Conservation (phyloP, 1,140 invertebrate species). For the Trachymyrmex cornetzi region DNA sequence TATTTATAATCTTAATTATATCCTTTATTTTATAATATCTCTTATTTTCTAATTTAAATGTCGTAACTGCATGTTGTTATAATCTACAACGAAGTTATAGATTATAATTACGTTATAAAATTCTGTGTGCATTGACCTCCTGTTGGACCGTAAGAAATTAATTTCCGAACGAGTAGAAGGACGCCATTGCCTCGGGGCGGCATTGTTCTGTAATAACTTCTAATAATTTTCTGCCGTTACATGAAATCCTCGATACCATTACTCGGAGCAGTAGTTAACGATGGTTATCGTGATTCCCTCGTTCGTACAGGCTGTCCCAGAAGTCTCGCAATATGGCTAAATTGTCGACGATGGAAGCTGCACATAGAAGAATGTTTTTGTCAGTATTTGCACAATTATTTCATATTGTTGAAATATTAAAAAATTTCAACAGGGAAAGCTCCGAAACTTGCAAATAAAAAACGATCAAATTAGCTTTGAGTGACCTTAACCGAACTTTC, state of each 20-base stretch:
- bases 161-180: slow-evolving; percentile 64
- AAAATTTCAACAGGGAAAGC: background rate
- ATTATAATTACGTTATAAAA: slow-evolving; percentile 69
- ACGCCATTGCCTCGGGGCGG: slow-evolving; percentile 42
- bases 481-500: slow-evolving; percentile 14
- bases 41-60: background rate
- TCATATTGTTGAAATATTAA: slow-evolving; percentile 6
- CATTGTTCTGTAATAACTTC: slow-evolving; percentile 71
- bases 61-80: background rate
- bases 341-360: background rate
- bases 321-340: slow-evolving; percentile 15
- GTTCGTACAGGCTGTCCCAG: background rate
- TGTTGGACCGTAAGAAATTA: slow-evolving; percentile 69
- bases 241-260: slow-evolving; percentile 49
- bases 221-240: slow-evolving; percentile 71
- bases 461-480: background rate
- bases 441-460: background rate
- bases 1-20: background rate
- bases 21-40: background rate
- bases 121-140: slow-evolving; percentile 54
- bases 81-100: background rate
- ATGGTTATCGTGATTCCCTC: slow-evolving; percentile 8
- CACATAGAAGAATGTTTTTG: background rate
- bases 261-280: slow-evolving; percentile 35
- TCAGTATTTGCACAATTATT: background rate